Conservation (phyloP, 2,113 vertebrate species). For the Lepus americanus region DNA sequence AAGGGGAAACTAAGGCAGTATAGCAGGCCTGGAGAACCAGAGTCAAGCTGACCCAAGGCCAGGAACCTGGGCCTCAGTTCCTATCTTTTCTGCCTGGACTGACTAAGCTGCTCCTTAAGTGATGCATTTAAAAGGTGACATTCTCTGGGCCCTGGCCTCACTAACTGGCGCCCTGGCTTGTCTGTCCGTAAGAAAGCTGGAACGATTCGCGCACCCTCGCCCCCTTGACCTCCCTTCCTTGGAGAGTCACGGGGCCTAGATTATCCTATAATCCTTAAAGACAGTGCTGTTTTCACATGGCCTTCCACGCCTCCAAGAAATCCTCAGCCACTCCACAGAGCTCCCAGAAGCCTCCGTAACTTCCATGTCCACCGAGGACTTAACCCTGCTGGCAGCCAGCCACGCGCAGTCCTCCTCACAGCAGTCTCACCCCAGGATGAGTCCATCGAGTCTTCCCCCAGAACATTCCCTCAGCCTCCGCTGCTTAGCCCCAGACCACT, state of each 20-base stretch:
- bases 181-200: constrained; percentile 37
- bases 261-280: constrained; percentile 80
- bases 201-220: background rate
- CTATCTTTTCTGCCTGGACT: constrained; percentile 50
- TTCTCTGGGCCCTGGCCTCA: background rate
- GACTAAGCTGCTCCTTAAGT: constrained; percentile 11
- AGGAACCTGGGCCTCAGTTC: constrained; percentile 4
- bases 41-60: background rate
- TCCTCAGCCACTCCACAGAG: constrained; percentile 36
- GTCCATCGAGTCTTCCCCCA: background rate
- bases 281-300: constrained; percentile 75
- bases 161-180: background rate
- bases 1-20: constrained; percentile 69
- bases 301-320: constrained; percentile 60
- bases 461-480: background rate
- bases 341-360: constrained; percentile 60
- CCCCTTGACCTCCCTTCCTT: constrained; percentile 47
- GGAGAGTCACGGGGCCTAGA: constrained; percentile 72
- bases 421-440: background rate
- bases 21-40: background rate
- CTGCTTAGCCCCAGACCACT: background rate
- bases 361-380: constrained; percentile 64
- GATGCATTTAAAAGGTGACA: background rate
- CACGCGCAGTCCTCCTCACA: background rate
- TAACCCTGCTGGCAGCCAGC: constrained; percentile 57